phyloP scores from a whole-genome alignment of 1,140 invertebrate genomes.

The Papilio glaucus region DNA sequence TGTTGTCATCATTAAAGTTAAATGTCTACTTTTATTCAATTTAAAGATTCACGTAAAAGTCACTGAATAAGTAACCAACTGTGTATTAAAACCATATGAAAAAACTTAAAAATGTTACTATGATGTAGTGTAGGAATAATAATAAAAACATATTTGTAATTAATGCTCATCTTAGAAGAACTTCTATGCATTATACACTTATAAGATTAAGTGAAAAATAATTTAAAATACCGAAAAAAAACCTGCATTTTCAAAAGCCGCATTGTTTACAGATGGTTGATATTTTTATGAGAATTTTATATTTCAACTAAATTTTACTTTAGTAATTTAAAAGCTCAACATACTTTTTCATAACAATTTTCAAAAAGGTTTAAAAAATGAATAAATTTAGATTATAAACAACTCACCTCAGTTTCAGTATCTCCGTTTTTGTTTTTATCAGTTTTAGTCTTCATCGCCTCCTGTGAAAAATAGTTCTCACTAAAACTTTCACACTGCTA shows the following conservation, averaged over 20 bases:
- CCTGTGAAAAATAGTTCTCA: conserved; percentile 65
- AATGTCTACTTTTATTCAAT: too few relatives aligned
- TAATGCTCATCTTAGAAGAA: too few relatives aligned
- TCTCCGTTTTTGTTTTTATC: conserved; percentile 77
- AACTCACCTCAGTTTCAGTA: conserved; percentile 72
- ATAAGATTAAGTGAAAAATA: neutral
- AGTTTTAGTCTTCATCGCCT: conserved; percentile 80
- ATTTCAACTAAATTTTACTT: too few relatives aligned
- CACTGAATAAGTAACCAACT: too few relatives aligned
- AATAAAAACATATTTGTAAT: too few relatives aligned
- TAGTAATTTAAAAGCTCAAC: neutral
- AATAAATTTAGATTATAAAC: conserved; percentile 48
- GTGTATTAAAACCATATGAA: too few relatives aligned
- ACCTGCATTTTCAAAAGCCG: neutral
- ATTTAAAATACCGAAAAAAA: neutral
- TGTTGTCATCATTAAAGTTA: too few relatives aligned
- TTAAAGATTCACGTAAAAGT: too few relatives aligned
- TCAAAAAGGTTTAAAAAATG: neutral
- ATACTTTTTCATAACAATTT: neutral
- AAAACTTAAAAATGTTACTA: too few relatives aligned
- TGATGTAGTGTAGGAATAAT: too few relatives aligned
- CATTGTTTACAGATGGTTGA: neutral
- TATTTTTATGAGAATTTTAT: neutral
- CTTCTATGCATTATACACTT: too few relatives aligned
- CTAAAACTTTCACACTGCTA: conserved; percentile 70